phyloP scores from a whole-genome alignment of 2,113 vertebrate genomes.

The Larimichthys crocea region DNA sequence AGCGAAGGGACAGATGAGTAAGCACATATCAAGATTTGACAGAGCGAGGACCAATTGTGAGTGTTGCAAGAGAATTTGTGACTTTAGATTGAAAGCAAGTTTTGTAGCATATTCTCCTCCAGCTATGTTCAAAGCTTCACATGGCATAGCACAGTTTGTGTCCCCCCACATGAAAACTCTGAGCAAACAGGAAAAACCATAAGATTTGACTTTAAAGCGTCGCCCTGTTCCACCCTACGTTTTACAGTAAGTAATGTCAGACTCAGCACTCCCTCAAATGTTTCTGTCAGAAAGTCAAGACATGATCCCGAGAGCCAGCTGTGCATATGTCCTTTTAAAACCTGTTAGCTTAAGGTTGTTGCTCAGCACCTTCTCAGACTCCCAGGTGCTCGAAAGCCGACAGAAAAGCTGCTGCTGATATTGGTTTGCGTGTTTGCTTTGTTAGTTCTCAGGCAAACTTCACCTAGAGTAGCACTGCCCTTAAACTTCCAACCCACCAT shows the following conservation, averaged over 20 bases:
- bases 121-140: conserved; percentile 54
- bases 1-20: not conserved
- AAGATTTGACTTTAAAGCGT: conserved; percentile 46
- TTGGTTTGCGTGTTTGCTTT: not conserved
- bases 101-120: conserved; percentile 18
- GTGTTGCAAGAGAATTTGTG: conserved; percentile 1
- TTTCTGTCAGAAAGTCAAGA: conserved; percentile 34
- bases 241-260: conserved; percentile 25
- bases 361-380: conserved; percentile 3
- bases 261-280: not conserved
- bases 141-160: conserved; percentile 2
- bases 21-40: conserved; percentile 15
- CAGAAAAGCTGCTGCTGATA: not conserved
- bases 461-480: not conserved
- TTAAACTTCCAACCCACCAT: not conserved
- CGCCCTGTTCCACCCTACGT: conserved; percentile 8
- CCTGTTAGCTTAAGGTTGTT: conserved; percentile 6
- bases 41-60: not conserved
- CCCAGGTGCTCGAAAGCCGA: conserved; percentile 6
- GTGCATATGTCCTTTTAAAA: conserved; percentile 10
- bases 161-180: conserved; percentile 23
- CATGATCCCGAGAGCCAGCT: conserved; percentile 11
- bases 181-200: conserved; percentile 25
- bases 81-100: conserved; percentile 14
- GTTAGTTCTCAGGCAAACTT: conserved; percentile 19